phyloP scores from a whole-genome alignment of 2,888 invertebrate genomes.

The Galeruca laticollis region DNA sequence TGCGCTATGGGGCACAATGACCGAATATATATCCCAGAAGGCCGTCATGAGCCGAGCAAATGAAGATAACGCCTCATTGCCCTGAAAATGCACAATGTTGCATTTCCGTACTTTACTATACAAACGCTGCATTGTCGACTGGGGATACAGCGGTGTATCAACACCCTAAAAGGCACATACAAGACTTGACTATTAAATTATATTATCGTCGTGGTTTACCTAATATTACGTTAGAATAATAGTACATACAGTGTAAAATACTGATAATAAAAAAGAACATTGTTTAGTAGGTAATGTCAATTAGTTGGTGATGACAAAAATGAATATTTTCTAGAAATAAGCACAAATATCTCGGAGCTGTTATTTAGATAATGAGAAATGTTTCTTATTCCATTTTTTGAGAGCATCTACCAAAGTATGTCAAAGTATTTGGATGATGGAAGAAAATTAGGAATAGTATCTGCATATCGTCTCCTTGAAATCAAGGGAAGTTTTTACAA shows the following conservation, averaged over 20 bases:
- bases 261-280: not conserved
- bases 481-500: no score
- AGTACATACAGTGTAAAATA: not conserved
- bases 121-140: conserved; percentile 39
- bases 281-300: no score
- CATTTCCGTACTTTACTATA: conserved; percentile 44
- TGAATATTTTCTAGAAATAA: no score
- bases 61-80: conserved; percentile 64
- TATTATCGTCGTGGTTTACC: not conserved
- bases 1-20: conserved; percentile 51
- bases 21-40: conserved; percentile 48
- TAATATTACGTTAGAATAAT: not conserved
- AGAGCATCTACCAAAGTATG: no score
- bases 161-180: conserved; percentile 11
- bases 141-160: conserved; percentile 21
- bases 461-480: no score
- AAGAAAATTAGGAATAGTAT: no score
- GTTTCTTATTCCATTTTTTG: no score
- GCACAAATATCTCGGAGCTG: no score
- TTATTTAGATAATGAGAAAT: no score
- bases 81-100: conserved; percentile 57
- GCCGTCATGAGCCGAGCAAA: conserved; percentile 61
- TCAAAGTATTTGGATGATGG: no score
- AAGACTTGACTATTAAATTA: not conserved
- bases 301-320: no score